phyloP scores from a whole-genome alignment of 1,140 invertebrate species.

The Neotoxoptera formosana region DNA sequence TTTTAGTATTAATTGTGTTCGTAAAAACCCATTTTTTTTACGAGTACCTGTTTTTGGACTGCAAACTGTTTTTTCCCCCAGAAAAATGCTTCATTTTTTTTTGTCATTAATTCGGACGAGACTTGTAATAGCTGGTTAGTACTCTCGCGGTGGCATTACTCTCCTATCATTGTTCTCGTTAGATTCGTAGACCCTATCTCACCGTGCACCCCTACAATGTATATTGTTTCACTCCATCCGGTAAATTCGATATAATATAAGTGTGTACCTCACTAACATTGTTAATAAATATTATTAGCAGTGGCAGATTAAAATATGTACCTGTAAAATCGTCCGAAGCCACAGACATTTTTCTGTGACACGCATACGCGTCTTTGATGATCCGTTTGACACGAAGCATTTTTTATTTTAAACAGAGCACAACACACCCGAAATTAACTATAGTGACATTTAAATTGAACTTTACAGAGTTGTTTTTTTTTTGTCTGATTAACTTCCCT shows the following conservation, averaged over 20 bases:
- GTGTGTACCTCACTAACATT: background rate
- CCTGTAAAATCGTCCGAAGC: too few relatives aligned
- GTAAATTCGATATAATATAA: too few relatives aligned
- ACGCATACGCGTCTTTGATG: background rate
- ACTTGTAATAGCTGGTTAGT: too few relatives aligned
- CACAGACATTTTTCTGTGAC: too few relatives aligned
- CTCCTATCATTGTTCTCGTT: background rate
- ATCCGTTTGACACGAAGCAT: background rate
- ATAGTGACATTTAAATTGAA: too few relatives aligned
- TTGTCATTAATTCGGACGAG: background rate
- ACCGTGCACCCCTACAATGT: background rate
- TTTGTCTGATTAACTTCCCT: background rate
- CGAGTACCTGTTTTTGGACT: too few relatives aligned
- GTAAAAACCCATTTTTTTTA: too few relatives aligned
- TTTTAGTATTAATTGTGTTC: too few relatives aligned
- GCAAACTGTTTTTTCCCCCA: too few relatives aligned
- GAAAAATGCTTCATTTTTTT: background rate
- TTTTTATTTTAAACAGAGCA: background rate
- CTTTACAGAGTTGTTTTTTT: too few relatives aligned
- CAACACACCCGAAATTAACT: too few relatives aligned
- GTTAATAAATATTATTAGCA: background rate
- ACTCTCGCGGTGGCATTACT: background rate
- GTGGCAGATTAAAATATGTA: background rate
- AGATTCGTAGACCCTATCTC: background rate
- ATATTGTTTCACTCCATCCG: background rate